Base-by-base conservation (phyloP, 2,888 invertebrate genomes). In the Synergus laeviventris region DNA sequence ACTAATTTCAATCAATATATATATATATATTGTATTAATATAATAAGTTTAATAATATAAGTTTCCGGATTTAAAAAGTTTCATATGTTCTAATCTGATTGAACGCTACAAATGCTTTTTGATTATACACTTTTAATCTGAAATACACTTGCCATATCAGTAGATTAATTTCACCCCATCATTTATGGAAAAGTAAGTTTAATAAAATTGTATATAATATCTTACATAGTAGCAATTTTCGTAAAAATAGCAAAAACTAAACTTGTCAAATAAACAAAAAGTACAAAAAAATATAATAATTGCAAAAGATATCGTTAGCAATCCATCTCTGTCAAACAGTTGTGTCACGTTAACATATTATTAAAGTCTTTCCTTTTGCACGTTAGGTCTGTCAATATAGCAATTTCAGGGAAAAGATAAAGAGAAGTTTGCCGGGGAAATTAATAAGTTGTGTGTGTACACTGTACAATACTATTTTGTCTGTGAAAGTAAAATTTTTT, bases 261-360 rank as follows among this genome's bases (percentile, higher is more conserved):
- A 18, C 0, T 59, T 59, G 24, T 24, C 0, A 59, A 59, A 2
- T 45, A 5, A 7, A 45, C 14, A 14, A 14, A 11, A 60, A 14
- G 7, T n/a, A 12, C 5, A 61, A 31, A 7, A 36, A 16, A 61
- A 0, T 14, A 36, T 61, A 24, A 61, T 61, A 12, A 16, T 61
- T 16, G 16, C 8, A n/a, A 16, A 16, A 7, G 16, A 49, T 49
- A 49, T 49, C 49, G 1, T 49, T 49, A 4, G 8, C 16, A 31
- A 61, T 9, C 61, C 14, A 31, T 36, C 61, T 16, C 16, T 31
- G 8, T 61, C 36, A 8, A 14, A 61, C 7, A 31, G 7, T 16
- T 61, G n/a, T 61, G 61, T 61, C 60, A 61, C 60, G 36, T 14
- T n/a, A 61, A 36, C n/a, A 16, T 14, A 16, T 36, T 36, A 49